phyloP scores from a whole-genome alignment of 2,888 invertebrate species.

The Drosophila prostipennis region DNA sequence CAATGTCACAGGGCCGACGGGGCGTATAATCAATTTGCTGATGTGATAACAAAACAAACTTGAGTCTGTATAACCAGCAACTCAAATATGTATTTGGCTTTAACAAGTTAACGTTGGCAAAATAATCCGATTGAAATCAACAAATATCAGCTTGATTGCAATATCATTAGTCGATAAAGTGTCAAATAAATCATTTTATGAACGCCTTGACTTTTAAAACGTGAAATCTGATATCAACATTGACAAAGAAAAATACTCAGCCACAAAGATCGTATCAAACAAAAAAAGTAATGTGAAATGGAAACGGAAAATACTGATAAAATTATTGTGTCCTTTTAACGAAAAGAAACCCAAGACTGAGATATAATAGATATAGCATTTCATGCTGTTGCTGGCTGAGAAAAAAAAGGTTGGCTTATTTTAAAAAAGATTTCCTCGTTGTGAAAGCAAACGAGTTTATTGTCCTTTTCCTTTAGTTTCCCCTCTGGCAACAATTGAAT shows the following conservation, averaged over 20 bases:
- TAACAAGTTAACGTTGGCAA: conserved; percentile 1
- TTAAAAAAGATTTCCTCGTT: neutral
- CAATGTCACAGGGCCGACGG: conserved; percentile 28
- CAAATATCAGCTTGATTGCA: neutral
- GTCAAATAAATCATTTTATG: neutral
- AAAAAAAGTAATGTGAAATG: neutral
- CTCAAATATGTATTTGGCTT: conserved; percentile 15
- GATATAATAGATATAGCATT: neutral
- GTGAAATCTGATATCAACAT: neutral
- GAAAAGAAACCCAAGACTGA: neutral
- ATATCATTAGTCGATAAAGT: neutral
- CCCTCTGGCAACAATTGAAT: conserved; percentile 35
- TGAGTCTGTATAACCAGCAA: conserved; percentile 10
- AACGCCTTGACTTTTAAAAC: neutral
- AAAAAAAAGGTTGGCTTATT: neutral
- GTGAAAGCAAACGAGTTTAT: neutral
- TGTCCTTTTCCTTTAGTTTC: neutral
- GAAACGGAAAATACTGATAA: neutral
- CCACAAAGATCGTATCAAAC: neutral
- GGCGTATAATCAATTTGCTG: conserved; percentile 38
- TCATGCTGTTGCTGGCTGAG: neutral
- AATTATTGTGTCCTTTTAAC: neutral
- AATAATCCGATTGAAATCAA: neutral
- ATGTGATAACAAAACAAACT: conserved; percentile 32
- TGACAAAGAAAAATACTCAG: neutral